Evolutionary conservation across 2,888 invertebrate genomes (phyloP), one percentile per base, ranked within the genome.

Genomic region (Syrista parreyssii): DNA sequence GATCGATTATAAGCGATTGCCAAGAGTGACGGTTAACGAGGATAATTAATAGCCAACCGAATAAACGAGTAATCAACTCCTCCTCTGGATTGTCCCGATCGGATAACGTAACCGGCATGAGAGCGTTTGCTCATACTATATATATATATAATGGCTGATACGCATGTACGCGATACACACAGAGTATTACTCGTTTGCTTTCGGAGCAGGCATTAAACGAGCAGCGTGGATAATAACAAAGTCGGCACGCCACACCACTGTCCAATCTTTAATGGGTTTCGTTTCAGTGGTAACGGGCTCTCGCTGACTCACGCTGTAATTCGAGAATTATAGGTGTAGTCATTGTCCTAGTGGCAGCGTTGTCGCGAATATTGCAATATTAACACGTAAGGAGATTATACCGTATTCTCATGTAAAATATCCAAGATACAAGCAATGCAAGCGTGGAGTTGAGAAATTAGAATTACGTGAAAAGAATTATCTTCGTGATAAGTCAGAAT

Each of bases 271-370:
- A 83, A 84, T 83, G 79, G 81, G 82, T 79, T 76, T 77, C 81
- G 80, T 82, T 83, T 82, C 79, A 80, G 80, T 78, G 79, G 79
- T 77, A 78, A 80, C 79, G 81, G 78, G 81, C 76, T 81, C 78
- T 79, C 80, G 78, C 81, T 84, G 85, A 85, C 79, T 85, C 84
- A 84, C 80, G 77, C 68, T 79, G 80, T 85, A 85, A 85, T 84
- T 83, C 83, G 81, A 81, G 81, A 83, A 84, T 85, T 81, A 81
- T 79, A 78, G 75, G 71, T 75, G 74, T 40, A 33, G 69, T 33
- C 23, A 55, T 55, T 55, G 55, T 55, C 55, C 55, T 2, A 55
- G 55, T 55, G 55, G 23, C 55, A 55, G 55, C 55, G 23, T 36
- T 23, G 2, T 55, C 55, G 55, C 55, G 55, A 55, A 55, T 55